These are phyloP conservation scores for Ceyx margarethae DNA, from an alignment of 2,113 vertebrate species.

Conservation along the genomic window DNA sequence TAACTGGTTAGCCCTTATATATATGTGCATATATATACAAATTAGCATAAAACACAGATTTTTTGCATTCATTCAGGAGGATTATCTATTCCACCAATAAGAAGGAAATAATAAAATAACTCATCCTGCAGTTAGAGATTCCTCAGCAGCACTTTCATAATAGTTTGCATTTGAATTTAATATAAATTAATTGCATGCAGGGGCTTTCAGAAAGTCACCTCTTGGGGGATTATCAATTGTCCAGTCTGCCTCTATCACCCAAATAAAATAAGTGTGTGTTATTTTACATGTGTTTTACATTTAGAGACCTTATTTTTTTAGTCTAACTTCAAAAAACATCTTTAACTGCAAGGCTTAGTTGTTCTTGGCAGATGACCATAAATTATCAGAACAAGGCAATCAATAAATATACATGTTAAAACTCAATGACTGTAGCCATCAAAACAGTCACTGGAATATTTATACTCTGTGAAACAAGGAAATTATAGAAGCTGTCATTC, in stretches of 20 bases:
- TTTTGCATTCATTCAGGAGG: background rate
- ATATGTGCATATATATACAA: background rate
- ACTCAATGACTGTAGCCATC: conserved; percentile 46
- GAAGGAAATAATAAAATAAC: too few relatives aligned
- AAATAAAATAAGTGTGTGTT: conserved; percentile 1
- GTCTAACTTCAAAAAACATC: conserved; percentile 5
- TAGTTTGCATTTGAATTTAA: background rate
- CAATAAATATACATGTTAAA: conserved; percentile 62
- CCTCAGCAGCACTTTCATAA: background rate
- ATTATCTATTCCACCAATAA: background rate
- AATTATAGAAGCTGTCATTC: conserved; percentile 66
- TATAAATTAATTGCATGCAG: conserved; percentile 1
- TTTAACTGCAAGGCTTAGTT: conserved; percentile 33
- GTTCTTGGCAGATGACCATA: conserved; percentile 54
- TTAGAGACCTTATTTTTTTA: conserved; percentile 2
- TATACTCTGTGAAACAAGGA: conserved; percentile 50
- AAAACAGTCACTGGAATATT: conserved; percentile 61
- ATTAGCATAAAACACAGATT: background rate
- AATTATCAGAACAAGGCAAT: conserved; percentile 60
- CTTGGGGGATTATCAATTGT: background rate
- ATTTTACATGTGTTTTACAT: background rate
- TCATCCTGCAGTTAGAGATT: background rate
- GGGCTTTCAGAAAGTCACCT: background rate
- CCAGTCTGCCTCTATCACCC: background rate
- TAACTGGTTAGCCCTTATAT: background rate